These are phyloP conservation scores for Spondyliosoma cantharus DNA, from an alignment of 2,797 vertebrate genomes.

Conservation along the genomic window DNA sequence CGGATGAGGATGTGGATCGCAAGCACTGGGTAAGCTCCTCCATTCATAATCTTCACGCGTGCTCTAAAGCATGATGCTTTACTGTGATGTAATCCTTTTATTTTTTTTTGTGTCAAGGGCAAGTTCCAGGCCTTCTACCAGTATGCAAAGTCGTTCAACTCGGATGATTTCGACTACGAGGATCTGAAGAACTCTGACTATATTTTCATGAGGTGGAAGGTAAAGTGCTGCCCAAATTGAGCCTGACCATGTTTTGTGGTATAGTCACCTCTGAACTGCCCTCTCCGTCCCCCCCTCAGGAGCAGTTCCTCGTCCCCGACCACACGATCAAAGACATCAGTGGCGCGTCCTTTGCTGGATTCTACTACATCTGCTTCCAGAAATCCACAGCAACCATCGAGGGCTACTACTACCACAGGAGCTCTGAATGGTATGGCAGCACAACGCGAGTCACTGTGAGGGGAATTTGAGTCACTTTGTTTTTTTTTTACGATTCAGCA, in stretches of 20 bases:
- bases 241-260: not conserved
- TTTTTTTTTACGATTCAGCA: not conserved
- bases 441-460: constrained; percentile 1
- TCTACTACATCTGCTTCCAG: constrained; percentile 99
- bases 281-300: constrained; percentile 77
- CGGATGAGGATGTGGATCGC: constrained; percentile 97
- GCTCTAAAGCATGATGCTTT: not conserved
- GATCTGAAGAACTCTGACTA: constrained; percentile 96
- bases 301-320: constrained; percentile 97
- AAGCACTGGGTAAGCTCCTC: constrained; percentile 92
- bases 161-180: constrained; percentile 97
- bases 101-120: constrained; percentile 82
- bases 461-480: not conserved
- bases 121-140: constrained; percentile 99
- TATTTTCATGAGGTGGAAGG: constrained; percentile 99
- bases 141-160: constrained; percentile 98
- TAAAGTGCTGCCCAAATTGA: constrained; percentile 68
- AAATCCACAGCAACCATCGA: constrained; percentile 98
- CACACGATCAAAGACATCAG: constrained; percentile 99
- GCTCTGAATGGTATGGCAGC: constrained; percentile 93
- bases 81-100: not conserved
- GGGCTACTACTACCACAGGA: constrained; percentile 97
- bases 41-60: not conserved
- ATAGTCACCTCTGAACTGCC: constrained; percentile 1
- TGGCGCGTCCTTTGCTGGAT: constrained; percentile 98